phyloP scores from a whole-genome alignment of 2,797 vertebrate genomes.

The Myoxocephalus aenaeus region DNA sequence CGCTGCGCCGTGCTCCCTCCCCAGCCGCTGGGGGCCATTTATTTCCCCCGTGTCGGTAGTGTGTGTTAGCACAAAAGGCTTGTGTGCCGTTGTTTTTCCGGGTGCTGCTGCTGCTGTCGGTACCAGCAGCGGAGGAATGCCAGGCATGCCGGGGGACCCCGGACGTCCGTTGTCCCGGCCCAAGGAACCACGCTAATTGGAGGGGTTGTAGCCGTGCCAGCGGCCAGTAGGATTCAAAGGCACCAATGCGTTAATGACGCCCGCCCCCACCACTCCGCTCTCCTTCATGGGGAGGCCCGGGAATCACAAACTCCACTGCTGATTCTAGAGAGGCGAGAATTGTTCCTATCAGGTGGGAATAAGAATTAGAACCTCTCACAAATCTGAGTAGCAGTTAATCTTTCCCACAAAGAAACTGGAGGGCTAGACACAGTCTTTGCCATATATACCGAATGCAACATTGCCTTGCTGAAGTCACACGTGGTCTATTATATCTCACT shows the following conservation, averaged over 20 bases:
- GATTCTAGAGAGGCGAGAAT: not conserved
- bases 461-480: not conserved
- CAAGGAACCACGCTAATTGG: constrained; percentile 79
- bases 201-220: constrained; percentile 56
- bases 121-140: constrained; percentile 69
- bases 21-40: not conserved
- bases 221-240: constrained; percentile 53
- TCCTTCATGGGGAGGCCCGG: constrained; percentile 16
- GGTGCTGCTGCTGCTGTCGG: constrained; percentile 48
- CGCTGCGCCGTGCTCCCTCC: not conserved
- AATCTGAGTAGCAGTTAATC: not conserved
- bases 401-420: not conserved
- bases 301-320: constrained; percentile 30
- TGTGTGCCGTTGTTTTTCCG: constrained; percentile 30
- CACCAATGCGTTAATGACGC: constrained; percentile 55
- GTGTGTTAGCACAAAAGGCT: constrained; percentile 17
- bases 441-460: not conserved
- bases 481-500: not conserved
- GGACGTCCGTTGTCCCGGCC: constrained; percentile 71
- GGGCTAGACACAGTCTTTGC: not conserved
- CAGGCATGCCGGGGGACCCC: constrained; percentile 74
- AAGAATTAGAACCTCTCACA: not conserved
- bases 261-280: constrained; percentile 30
- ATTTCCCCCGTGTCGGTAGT: not conserved
- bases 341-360: not conserved